Percentiles rank a stretch among this genome's conserved stretches.
phyloP scores from a whole-genome alignment of 2,113 vertebrate species.

The Connochaetes taurinus region DNA sequence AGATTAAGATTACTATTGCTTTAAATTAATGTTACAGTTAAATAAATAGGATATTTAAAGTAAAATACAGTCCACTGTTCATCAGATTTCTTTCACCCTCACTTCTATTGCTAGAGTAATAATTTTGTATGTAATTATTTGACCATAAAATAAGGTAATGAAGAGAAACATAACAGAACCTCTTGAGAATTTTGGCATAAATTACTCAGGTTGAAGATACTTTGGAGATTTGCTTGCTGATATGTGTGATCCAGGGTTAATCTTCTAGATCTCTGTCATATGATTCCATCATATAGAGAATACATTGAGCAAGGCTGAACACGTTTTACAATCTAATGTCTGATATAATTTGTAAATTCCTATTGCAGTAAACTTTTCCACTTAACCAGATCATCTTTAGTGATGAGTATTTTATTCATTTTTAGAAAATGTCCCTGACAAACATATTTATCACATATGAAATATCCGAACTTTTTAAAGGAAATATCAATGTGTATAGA shows the following conservation, averaged over 20 bases:
- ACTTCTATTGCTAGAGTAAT: conserved; percentile 57
- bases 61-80: conserved; percentile 70
- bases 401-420: background rate
- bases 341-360: background rate
- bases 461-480: background rate
- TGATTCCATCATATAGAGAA: background rate
- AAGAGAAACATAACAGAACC: conserved; percentile 17
- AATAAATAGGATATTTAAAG: background rate
- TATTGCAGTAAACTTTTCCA: background rate
- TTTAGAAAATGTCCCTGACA: background rate
- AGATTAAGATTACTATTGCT: background rate
- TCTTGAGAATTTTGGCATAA: background rate
- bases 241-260: background rate
- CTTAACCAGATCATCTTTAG: background rate
- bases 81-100: conserved; percentile 61
- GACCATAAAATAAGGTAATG: conserved; percentile 63
- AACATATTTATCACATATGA: background rate
- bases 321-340: background rate
- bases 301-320: background rate
- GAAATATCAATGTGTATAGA: background rate
- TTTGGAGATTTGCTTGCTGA: background rate
- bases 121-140: conserved; percentile 57
- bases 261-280: background rate
- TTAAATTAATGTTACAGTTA: background rate
- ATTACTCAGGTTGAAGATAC: background rate